Evolutionary conservation across 2,888 invertebrate species (phyloP), one percentile per base, ranked within the genome.

Genomic region (Tineola bisselliella): DNA sequence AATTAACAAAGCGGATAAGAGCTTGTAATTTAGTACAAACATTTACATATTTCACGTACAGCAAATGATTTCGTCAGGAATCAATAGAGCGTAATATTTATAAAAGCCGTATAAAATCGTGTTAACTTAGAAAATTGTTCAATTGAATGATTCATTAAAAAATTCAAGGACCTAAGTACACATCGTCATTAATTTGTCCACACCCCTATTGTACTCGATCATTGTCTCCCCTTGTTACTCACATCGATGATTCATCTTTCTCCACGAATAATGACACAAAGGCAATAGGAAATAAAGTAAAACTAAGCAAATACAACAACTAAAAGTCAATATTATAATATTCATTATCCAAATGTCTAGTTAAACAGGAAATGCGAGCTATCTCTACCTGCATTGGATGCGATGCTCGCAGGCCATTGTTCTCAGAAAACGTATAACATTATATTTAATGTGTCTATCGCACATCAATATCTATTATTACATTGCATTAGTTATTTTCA

Each of bases 221-320:
- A 31, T 58, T 33, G 31, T 33, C 77, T 77, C 75, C 73, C 71
- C 71, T 74, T 25, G 25, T 25, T 74, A 76, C 74, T 75, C 73
- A 74, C 70, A 70, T 65, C 69, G 79, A 79, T 86, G 86, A 86
- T 73, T 86, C 86, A 86, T 81, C 83, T 76, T 25, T 54, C 17
- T 25, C 12, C 54, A n/a, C 12, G 17, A 54, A 19, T 17, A 18
- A 18, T 25, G n/a, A 54, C 17, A 25, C 54, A 54, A 25, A 25
- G 12, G 4, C 2, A 11, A 25, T 54, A 12, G 4, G 10, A 18
- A 17, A 54, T 54, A 54, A 19, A 4, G 25, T 54, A 48, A 48
- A 48, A 19, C 18, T 25, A 25, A 25, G 25, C 54, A 25, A 54
- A 54, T 25, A n/a, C 6, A n/a, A 25, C 6, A 54, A 54, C 8